These are phyloP conservation scores for Drosophila tripunctata DNA, from an alignment of 2,888 invertebrate genomes.

Conservation along the genomic window DNA sequence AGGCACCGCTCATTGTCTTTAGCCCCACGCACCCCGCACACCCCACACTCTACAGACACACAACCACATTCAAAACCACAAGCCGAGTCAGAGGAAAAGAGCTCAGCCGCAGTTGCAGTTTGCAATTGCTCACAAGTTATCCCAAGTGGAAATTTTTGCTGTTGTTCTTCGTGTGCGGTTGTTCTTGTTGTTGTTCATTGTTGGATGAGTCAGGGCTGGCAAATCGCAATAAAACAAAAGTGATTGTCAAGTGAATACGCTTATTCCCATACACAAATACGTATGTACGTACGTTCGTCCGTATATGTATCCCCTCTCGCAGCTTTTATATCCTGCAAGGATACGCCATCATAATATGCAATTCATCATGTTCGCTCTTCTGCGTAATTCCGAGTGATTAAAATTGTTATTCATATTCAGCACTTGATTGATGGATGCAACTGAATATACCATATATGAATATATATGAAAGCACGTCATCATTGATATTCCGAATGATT, in stretches of 20 bases:
- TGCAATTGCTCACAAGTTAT: conserved; percentile 82
- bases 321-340: conserved; percentile 25
- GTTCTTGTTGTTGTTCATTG: conserved; percentile 23
- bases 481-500: conserved; percentile 38
- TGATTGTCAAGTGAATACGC: conserved; percentile 78
- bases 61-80: conserved; percentile 14
- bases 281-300: neutral
- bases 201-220: conserved; percentile 52
- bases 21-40: no score
- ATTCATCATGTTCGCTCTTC: conserved; percentile 77
- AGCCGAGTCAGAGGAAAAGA: neutral
- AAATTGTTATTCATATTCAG: conserved; percentile 69
- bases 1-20: conserved; percentile 74
- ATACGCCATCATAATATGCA: conserved; percentile 53
- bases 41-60: conserved; percentile 34
- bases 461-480: neutral
- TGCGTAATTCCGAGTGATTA: conserved; percentile 73
- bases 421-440: conserved; percentile 63
- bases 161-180: conserved; percentile 46
- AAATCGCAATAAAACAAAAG: conserved; percentile 77
- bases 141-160: conserved; percentile 81
- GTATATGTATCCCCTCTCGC: neutral
- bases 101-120: conserved; percentile 54
- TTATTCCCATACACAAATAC: conserved; percentile 55
- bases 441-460: neutral